phyloP scores from a whole-genome alignment of 2,888 invertebrate genomes.

The Epinotia bilunana region DNA sequence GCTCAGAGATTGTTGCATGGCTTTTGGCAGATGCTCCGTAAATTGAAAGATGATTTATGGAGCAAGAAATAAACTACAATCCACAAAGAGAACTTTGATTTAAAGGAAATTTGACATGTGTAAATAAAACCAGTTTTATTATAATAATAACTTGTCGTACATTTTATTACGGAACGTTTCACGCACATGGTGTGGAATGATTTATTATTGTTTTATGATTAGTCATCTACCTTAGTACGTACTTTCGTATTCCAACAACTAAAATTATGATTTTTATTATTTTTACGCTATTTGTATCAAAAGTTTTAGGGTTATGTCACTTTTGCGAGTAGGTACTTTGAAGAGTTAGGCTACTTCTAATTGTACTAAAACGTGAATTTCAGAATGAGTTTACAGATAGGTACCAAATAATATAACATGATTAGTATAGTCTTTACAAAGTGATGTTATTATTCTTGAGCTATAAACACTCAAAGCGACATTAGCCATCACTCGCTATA shows the following conservation, averaged over 20 bases:
- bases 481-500: background rate
- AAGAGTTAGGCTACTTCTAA: too few species aligned
- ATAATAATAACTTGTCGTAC: conserved; percentile 59
- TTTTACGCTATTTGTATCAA: too few species aligned
- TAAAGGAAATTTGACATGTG: conserved; percentile 51
- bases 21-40: conserved; percentile 37
- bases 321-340: too few species aligned
- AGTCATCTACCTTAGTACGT: background rate
- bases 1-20: conserved; percentile 12
- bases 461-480: too few species aligned
- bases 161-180: conserved; percentile 51
- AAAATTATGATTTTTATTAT: background rate
- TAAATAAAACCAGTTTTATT: conserved; percentile 52
- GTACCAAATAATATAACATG: too few species aligned
- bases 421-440: too few species aligned
- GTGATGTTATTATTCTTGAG: too few species aligned
- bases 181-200: conserved; percentile 2
- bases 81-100: conserved; percentile 51
- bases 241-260: background rate
- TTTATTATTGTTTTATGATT: conserved; percentile 1
- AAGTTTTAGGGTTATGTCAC: too few species aligned
- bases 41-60: conserved; percentile 38
- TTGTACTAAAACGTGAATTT: too few species aligned
- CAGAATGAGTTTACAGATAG: too few species aligned
- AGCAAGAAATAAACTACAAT: conserved; percentile 35